phyloP scores from a whole-genome alignment of 2,888 invertebrate genomes.

The Mantis religiosa region DNA sequence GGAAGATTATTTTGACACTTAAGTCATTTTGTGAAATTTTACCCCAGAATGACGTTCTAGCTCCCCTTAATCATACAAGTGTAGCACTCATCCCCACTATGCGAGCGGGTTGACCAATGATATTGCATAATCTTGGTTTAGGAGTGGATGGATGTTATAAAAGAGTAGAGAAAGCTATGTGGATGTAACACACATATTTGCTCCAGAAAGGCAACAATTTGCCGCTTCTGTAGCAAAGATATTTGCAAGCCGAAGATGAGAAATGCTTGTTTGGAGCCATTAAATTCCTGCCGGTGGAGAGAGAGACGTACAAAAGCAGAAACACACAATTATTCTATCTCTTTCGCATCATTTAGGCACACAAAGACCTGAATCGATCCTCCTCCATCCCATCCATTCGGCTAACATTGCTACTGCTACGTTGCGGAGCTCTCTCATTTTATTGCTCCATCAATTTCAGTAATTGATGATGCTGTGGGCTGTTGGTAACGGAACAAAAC shows the following conservation, averaged over 20 bases:
- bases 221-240: too few relatives aligned
- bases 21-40: too few relatives aligned
- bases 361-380: background rate
- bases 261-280: background rate
- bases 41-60: too few relatives aligned
- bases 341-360: background rate
- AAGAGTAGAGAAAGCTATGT: too few relatives aligned
- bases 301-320: background rate
- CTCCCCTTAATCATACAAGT: too few relatives aligned
- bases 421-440: background rate
- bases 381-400: background rate
- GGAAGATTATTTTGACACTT: too few relatives aligned
- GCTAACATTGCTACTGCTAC: background rate
- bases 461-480: background rate
- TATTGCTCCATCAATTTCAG: background rate
- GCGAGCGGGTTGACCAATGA: too few relatives aligned
- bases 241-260: background rate
- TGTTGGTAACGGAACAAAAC: background rate
- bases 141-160: too few relatives aligned
- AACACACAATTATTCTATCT: background rate
- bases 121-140: too few relatives aligned
- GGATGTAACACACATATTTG: too few relatives aligned
- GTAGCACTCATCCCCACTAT: too few relatives aligned
- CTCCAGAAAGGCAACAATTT: too few relatives aligned
- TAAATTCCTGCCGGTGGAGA: background rate